Percentiles rank a stretch among this genome's conserved stretches.
Evolutionary conservation across 2,888 invertebrate species (phyloP).

Genomic region (Acleris literana): DNA sequence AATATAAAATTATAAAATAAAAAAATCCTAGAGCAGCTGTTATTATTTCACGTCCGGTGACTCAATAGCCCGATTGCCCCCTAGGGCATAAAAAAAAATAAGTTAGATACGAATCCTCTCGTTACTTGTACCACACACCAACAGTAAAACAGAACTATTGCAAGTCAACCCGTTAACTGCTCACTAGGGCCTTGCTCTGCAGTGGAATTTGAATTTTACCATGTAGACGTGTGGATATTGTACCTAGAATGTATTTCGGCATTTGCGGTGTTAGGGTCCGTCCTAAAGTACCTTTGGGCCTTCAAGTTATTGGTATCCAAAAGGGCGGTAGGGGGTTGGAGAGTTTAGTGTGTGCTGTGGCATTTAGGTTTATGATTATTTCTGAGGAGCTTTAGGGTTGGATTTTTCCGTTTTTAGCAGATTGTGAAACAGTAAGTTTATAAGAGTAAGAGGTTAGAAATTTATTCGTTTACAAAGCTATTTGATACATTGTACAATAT

Average conservation of each 20-base stretch:
- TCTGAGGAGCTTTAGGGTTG: background rate
- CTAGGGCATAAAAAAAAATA: background rate
- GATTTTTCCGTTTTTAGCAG: background rate
- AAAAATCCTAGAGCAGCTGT: too few relatives aligned
- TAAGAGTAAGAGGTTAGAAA: too few relatives aligned
- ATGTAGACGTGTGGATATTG: conserved; percentile 24
- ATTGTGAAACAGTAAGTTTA: background rate
- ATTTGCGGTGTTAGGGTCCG: conserved; percentile 30
- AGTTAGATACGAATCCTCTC: background rate
- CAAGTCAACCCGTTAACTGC: conserved; percentile 42
- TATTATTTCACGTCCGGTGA: too few relatives aligned
- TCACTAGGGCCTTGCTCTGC: conserved; percentile 36
- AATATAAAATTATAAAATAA: too few relatives aligned
- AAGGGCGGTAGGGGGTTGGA: conserved; percentile 7
- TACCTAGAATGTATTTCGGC: conserved; percentile 24
- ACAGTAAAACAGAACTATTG: conserved; percentile 40
- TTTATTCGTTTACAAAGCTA: too few relatives aligned
- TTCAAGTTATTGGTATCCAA: conserved; percentile 26
- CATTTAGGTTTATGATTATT: conserved; percentile 3
- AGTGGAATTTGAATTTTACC: conserved; percentile 35
- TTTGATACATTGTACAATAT: too few relatives aligned
- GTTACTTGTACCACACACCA: conserved; percentile 10
- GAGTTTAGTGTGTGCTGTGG: conserved; percentile 11
- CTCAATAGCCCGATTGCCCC: too few relatives aligned
- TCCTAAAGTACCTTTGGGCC: conserved; percentile 30